Evolutionary conservation across 2,113 vertebrate genomes (phyloP).

Genomic region (Trematomus loennbergii): DNA sequence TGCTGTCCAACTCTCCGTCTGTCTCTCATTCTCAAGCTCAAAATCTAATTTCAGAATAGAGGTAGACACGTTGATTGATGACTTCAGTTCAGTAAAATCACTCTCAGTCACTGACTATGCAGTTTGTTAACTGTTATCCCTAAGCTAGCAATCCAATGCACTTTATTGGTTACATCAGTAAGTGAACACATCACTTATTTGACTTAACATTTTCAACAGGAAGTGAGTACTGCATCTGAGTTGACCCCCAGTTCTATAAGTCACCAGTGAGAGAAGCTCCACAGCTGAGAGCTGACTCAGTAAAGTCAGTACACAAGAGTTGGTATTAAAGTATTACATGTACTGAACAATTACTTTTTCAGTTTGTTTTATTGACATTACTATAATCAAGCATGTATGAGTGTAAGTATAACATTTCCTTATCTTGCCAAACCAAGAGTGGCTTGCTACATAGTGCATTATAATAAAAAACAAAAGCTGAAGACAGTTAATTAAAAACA

Average conservation of each 20-base stretch:
- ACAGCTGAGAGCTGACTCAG: background rate
- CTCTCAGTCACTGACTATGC: background rate
- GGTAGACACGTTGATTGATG: background rate
- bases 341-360: background rate
- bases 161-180: background rate
- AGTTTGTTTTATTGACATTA: background rate
- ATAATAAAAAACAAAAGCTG: background rate
- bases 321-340: background rate
- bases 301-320: background rate
- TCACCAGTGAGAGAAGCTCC: background rate
- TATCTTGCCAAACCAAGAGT: background rate
- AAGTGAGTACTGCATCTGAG: background rate
- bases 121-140: background rate
- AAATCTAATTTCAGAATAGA: background rate
- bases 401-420: background rate
- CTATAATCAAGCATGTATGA: background rate
- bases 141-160: background rate
- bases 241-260: background rate
- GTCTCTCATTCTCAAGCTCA: conserved; percentile 1
- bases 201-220: background rate
- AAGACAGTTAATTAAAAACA: background rate
- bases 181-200: conserved; percentile 3
- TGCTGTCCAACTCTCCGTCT: conserved; percentile 17
- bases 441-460: background rate
- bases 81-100: background rate